Base-by-base conservation (phyloP, 2,113 vertebrate species). In the Panthera tigris region DNA sequence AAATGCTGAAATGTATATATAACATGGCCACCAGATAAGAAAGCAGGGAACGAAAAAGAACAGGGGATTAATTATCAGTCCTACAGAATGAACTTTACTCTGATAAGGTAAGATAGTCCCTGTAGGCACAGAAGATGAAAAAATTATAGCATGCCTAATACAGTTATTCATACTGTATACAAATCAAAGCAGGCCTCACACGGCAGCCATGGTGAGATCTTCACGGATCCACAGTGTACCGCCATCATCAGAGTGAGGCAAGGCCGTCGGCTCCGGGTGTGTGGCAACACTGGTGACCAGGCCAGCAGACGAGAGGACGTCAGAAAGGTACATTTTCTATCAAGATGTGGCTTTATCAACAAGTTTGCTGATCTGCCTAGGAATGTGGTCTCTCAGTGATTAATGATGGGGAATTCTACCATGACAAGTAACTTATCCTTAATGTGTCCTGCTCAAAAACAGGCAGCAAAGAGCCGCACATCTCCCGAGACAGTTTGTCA, bases 31-130 rank as follows among this genome's bases (percentile, higher is more conserved):
- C 94, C 95, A 91, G 97, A 98, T 97, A 89, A 94, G 97, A 97
- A 96, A 79, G 88, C 76, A 95, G 36, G 61, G n/a, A 86, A 96
- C 95, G 55, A 90, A 95, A 97, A 88, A 79, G 79, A 92, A 98
- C 79, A 94, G 80, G 95, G 98, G 98, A 98, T 98, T 98, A 98
- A 98, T 98, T 98, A 98, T 95, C 6, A 95, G 36, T 71, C 95
- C 97, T 91, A 96, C 52, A 87, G 96, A 98, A 98, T 97, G 98
- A 98, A 98, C 25, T 94, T 97, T 92, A 61, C 84, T 97, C 97
- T 97, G 97, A 96, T 96, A 98, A 98, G 96, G 97, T 89, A 92
- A 84, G 13, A 97, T 27, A 74, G 97, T 86, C 98, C 96, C 92
- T 94, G 80, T 73, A 86, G 86, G 96, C 94, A 23, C 29, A 83